phyloP scores from a whole-genome alignment of 2,113 vertebrate genomes.

The Strix aluco region DNA sequence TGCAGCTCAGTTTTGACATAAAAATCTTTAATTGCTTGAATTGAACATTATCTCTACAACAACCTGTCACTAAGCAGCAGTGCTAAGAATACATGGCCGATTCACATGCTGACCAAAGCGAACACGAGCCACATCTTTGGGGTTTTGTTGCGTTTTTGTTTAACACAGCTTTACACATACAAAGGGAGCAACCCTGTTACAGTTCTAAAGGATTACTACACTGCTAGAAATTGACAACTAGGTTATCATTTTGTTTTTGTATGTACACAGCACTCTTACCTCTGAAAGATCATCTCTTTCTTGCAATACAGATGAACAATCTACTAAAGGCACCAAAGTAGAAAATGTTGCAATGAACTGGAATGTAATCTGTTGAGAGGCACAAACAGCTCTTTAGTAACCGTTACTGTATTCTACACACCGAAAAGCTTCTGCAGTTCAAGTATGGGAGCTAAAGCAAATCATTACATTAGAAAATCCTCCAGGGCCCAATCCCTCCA shows the following conservation, averaged over 20 bases:
- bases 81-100: background rate
- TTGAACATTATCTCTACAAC: background rate
- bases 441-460: background rate
- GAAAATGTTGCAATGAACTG: slow-evolving; percentile 99
- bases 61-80: background rate
- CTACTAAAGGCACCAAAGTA: slow-evolving; percentile 99
- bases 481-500: background rate
- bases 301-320: slow-evolving; percentile 93
- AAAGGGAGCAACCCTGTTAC: background rate
- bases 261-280: slow-evolving; percentile 74
- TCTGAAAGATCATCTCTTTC: slow-evolving; percentile 92
- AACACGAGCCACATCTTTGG: background rate
- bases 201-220: background rate
- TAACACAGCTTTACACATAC: rapidly evolving
- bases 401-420: background rate
- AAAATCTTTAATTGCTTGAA: background rate
- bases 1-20: background rate
- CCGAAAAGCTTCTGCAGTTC: background rate
- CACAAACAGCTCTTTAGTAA: slow-evolving; percentile 4
- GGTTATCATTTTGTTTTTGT: background rate
- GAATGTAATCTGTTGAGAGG: slow-evolving; percentile 92
- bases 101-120: background rate
- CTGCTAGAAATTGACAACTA: background rate
- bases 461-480: background rate
- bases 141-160: background rate